Evolutionary conservation across 2,113 vertebrate species (phyloP).

Genomic region (Nansenia antarctica): DNA sequence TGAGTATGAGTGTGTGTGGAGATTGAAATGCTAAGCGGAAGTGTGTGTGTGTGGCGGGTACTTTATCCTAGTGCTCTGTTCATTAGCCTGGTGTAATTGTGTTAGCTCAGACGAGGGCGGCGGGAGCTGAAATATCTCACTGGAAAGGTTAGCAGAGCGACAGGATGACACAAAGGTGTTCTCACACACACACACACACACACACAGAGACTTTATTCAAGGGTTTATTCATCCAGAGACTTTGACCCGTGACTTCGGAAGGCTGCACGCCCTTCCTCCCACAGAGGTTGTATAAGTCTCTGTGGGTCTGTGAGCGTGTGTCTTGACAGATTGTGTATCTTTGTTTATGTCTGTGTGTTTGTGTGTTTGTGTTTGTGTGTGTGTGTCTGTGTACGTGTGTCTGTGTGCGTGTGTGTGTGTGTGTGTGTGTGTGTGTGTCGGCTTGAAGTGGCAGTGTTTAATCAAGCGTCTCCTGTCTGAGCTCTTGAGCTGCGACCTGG

Average conservation of each 20-base stretch:
- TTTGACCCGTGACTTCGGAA: background rate
- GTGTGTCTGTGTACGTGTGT: constrained; percentile 13
- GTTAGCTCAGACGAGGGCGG: constrained; percentile 73
- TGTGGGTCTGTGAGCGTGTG: background rate
- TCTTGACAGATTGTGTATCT: too few species aligned
- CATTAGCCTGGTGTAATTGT: constrained; percentile 79
- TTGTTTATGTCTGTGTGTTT: background rate
- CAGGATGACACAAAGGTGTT: constrained; percentile 54
- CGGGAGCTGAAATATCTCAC: constrained; percentile 63
- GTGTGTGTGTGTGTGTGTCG: background rate
- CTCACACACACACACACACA: constrained; percentile 37
- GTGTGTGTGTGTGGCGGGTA: constrained; percentile 26
- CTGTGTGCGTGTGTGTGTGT: constrained; percentile 15
- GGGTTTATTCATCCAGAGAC: background rate
- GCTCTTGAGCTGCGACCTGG: background rate
- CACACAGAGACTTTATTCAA: constrained; percentile 21
- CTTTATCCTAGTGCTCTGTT: constrained; percentile 68
- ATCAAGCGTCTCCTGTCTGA: background rate
- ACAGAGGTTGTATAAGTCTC: background rate
- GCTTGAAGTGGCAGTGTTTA: background rate
- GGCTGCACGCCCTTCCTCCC: background rate
- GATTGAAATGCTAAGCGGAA: constrained; percentile 13
- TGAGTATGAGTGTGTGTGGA: constrained; percentile 7
- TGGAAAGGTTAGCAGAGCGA: constrained; percentile 74
- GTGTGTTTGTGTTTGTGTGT: background rate